These are phyloP conservation scores for Carcinoscorpius rotundicauda DNA, from an alignment of 1,140 invertebrate genomes.

Conservation along the genomic window DNA sequence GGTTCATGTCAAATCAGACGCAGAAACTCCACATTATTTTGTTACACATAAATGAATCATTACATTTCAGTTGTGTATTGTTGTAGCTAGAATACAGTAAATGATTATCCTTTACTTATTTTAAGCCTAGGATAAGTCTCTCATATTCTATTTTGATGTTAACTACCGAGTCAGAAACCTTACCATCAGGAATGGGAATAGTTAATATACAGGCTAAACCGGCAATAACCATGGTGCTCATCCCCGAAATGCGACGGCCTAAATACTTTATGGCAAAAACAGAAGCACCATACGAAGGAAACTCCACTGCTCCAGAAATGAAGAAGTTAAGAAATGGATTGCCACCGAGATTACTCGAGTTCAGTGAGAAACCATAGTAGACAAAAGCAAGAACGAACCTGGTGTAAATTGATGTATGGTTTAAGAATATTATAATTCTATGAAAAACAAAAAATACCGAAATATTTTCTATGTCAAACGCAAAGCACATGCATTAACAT, in stretches of 20 bases:
- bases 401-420: slow-evolving; percentile 20
- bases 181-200: slow-evolving; percentile 21
- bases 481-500: too few relatives aligned
- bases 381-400: slow-evolving; percentile 67
- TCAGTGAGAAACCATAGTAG: slow-evolving; percentile 70
- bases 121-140: too few relatives aligned
- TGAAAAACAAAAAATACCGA: too few relatives aligned
- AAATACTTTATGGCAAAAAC: slow-evolving; percentile 44
- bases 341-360: slow-evolving; percentile 56
- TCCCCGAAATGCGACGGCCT: slow-evolving; percentile 16
- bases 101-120: too few relatives aligned
- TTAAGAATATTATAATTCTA: too few relatives aligned
- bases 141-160: too few relatives aligned
- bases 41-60: too few relatives aligned
- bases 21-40: too few relatives aligned
- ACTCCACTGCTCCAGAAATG: slow-evolving; percentile 58
- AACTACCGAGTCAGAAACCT: not conserved
- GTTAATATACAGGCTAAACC: slow-evolving; percentile 36
- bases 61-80: too few relatives aligned
- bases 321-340: slow-evolving; percentile 62
- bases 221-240: slow-evolving; percentile 22
- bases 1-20: too few relatives aligned
- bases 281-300: slow-evolving; percentile 57
- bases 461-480: too few relatives aligned
- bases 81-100: too few relatives aligned